phyloP scores from a whole-genome alignment of 1,140 invertebrate genomes.

The Lerema accius region DNA sequence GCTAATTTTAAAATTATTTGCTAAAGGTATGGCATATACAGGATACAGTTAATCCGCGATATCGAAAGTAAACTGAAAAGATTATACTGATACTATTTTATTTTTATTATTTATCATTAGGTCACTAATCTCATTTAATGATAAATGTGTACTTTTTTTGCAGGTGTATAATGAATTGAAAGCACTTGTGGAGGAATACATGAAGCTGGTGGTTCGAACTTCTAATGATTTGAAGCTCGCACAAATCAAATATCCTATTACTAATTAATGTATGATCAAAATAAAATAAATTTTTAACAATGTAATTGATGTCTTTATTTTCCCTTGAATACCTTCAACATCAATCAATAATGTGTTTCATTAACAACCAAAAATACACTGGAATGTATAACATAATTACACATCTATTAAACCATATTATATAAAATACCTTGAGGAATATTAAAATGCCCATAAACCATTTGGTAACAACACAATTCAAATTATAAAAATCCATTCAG shows the following conservation, averaged over 20 bases:
- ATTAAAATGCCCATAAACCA: too few species aligned
- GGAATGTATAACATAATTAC: not conserved
- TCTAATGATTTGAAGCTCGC: conserved; percentile 70
- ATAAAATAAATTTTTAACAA: conserved; percentile 37
- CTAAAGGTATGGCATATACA: too few species aligned
- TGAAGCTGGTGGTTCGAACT: conserved; percentile 65
- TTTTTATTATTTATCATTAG: not conserved
- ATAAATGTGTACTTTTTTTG: conserved; percentile 54
- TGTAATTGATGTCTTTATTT: conserved; percentile 14
- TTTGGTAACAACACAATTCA: too few species aligned
- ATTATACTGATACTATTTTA: conserved; percentile 9
- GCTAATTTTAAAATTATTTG: too few species aligned
- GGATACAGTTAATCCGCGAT: too few species aligned
- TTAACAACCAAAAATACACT: not conserved
- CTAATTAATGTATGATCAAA: conserved; percentile 39
- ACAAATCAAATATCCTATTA: conserved; percentile 41
- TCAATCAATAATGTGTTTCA: not conserved
- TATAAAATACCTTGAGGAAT: too few species aligned
- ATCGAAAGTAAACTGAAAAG: not conserved
- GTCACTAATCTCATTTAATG: conserved; percentile 37
- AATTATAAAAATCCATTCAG: too few species aligned
- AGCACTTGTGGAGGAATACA: conserved; percentile 66
- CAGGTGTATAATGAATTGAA: conserved; percentile 76
- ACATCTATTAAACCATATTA: not conserved
- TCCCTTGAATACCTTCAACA: conserved; percentile 1